Conservation (phyloP, 2,113 vertebrate genomes). For the Notarius lentiginosus region DNA sequence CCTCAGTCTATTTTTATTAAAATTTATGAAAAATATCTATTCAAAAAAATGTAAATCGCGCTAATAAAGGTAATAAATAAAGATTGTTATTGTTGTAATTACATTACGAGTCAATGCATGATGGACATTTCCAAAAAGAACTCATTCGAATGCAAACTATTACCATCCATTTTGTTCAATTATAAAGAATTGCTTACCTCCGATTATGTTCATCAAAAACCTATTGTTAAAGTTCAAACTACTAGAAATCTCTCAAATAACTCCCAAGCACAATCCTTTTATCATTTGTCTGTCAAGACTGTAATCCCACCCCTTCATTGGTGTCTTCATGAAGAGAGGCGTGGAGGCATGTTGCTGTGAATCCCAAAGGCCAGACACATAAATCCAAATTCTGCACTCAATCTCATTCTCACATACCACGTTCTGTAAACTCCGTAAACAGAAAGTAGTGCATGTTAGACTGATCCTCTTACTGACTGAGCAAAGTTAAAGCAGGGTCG, state of each 20-base stretch:
- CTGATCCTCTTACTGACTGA: background rate
- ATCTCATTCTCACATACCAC: background rate
- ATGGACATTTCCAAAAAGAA: background rate
- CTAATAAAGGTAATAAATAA: background rate
- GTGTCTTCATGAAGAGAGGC: background rate
- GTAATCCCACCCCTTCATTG: conserved; percentile 29
- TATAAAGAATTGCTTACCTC: conserved; percentile 2
- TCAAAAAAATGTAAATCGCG: too few species aligned
- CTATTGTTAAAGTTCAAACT: background rate
- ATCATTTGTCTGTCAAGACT: background rate
- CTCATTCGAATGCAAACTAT: background rate
- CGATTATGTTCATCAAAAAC: background rate
- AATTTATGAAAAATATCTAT: too few species aligned
- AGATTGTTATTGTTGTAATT: too few species aligned
- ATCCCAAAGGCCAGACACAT: background rate
- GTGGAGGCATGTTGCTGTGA: background rate
- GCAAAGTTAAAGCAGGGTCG: background rate
- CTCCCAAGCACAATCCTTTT: background rate
- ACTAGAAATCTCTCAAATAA: background rate
- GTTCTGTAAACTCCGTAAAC: background rate
- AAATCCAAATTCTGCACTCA: background rate
- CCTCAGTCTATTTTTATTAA: too few species aligned
- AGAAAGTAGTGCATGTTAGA: background rate
- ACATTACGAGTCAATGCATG: too few species aligned
- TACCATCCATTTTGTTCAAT: background rate